Evolutionary conservation across 2,888 invertebrate genomes (phyloP), one percentile per base, ranked within the genome.

Genomic region (Amphipoea oculea): DNA sequence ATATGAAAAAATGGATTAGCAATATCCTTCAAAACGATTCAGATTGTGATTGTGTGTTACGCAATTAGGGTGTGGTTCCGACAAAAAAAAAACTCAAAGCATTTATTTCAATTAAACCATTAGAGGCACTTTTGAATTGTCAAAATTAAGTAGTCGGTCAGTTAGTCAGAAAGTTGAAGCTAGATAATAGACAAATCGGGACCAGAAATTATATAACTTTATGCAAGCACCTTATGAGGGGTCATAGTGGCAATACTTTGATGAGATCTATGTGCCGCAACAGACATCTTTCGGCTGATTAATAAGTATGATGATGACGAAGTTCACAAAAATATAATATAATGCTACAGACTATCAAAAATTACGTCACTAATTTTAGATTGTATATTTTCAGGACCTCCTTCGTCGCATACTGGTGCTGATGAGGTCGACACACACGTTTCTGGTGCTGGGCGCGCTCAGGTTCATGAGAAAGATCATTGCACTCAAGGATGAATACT

Each of bases 401-500:
- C 97, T 99, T 88, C 98, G 99, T 94, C 98, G 99, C 95, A 99
- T 99, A 95, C 97, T 99, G 90, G 99, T 99, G 91, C 97, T 99
- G 88, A 99, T 99, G 99, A 98, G 99, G 95, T 99, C 99, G 85
- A 98, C 98, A 92, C 99, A 99, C 97, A 99, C 99, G 92, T 99
- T 99, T 97, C 98, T 99, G 90, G 99, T 99, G 91, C 98, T 99
- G 81, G 98, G 99, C 96, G 99, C 99, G 78, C 97, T 99, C 90
- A 98, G 99, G 96, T 99, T 99, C 97, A 98, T 99, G 98, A 98
- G 99, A 91, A 99, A 99, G 96, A 99, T 99, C 88, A 98, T 99
- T 91, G 99, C 99, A 76, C 97, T 99, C 82, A 99, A 99, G 96
- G 99, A 99, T 95, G 99, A 99, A 94, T 99, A 99, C 97, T 99